phyloP scores from a whole-genome alignment of 2,888 invertebrate genomes.

The Lepidochrysops patricia region DNA sequence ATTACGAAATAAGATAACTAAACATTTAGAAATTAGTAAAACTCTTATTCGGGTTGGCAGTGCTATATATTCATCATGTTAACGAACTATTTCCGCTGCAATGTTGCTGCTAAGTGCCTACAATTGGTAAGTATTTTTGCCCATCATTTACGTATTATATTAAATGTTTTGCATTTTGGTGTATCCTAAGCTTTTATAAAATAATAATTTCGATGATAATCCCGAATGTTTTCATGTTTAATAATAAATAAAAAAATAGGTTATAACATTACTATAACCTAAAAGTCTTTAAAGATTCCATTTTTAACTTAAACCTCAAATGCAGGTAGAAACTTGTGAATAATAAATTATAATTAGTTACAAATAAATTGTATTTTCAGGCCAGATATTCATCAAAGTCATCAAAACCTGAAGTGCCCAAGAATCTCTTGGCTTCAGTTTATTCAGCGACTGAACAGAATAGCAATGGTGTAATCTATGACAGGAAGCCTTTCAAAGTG shows the following conservation, averaged over 20 bases:
- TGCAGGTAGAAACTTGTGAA: too few relatives aligned
- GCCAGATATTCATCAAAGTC: constrained; percentile 51
- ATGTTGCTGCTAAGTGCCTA: neutral
- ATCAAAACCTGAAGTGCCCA: constrained; percentile 76
- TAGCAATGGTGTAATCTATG: constrained; percentile 85
- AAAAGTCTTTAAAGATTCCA: neutral
- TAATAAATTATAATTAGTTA: too few relatives aligned
- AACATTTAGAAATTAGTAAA: neutral
- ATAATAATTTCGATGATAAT: neutral
- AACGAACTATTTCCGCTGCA: neutral
- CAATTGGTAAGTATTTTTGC: neutral
- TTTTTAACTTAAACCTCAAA: too few relatives aligned
- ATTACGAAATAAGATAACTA: neutral
- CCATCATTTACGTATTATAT: neutral
- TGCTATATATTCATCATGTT: neutral
- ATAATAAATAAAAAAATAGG: neutral
- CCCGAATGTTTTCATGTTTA: neutral
- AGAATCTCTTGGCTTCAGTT: constrained; percentile 75
- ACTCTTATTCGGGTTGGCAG: neutral
- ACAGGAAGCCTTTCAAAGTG: constrained; percentile 91
- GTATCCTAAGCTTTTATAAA: neutral
- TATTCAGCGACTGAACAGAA: constrained; percentile 78
- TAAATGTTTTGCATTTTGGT: neutral
- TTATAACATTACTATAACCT: neutral
- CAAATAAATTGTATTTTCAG: constrained; percentile 36